These are phyloP conservation scores for Oenanthe melanoleuca DNA, from an alignment of 2,113 vertebrate species.

Conservation along the genomic window DNA sequence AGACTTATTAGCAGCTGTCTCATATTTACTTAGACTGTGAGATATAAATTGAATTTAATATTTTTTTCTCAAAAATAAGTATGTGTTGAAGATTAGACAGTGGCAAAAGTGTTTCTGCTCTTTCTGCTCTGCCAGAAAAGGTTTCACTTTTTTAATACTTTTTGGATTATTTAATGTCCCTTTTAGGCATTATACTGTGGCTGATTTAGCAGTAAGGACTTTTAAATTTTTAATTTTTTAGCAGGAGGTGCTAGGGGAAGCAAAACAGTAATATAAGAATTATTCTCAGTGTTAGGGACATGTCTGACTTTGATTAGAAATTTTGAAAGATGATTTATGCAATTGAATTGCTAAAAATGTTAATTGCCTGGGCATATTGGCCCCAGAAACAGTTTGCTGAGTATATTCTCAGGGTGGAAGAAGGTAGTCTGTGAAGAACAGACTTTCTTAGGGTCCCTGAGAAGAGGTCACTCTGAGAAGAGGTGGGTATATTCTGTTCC, in stretches of 20 bases:
- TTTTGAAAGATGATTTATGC: background rate
- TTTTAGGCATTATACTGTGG: background rate
- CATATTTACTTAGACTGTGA: background rate
- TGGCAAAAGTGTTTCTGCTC: constrained; percentile 12
- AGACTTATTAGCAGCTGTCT: constrained; percentile 35
- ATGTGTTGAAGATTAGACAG: background rate
- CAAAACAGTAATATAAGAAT: background rate
- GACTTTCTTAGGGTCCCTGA: background rate
- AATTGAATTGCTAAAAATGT: background rate
- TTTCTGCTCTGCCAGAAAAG: background rate
- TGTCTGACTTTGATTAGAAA: background rate
- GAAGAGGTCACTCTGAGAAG: background rate
- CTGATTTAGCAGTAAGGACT: background rate
- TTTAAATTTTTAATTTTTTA: background rate
- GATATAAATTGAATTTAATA: background rate
- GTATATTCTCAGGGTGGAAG: background rate
- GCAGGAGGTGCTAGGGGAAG: background rate
- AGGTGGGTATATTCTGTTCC: background rate
- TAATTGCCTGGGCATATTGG: background rate
- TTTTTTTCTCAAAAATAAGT: constrained; percentile 26
- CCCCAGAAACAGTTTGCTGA: background rate
- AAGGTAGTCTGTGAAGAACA: background rate
- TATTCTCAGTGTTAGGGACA: background rate
- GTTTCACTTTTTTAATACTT: background rate
- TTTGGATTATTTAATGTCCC: background rate